phyloP scores from a whole-genome alignment of 2,888 invertebrate species.

The Epistrophe grossulariae region DNA sequence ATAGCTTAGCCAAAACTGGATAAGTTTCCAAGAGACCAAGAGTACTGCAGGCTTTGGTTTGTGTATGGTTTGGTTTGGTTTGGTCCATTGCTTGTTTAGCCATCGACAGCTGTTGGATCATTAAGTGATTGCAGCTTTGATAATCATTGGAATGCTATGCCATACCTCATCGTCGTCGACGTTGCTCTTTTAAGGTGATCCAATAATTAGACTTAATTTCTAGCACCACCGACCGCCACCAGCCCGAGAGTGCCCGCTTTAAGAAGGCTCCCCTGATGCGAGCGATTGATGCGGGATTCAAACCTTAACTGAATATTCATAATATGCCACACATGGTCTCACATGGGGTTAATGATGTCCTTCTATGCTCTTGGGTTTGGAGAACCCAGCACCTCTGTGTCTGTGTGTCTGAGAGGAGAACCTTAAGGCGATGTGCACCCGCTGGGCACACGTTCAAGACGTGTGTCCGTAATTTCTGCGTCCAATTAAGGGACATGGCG shows the following conservation, averaged over 20 bases:
- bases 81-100: constrained; percentile 21
- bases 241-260: constrained; percentile 27
- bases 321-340: constrained; percentile 64
- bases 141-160: constrained; percentile 68
- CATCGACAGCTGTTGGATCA: constrained; percentile 53
- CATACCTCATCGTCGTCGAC: constrained; percentile 61
- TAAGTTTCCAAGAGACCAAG: constrained; percentile 20
- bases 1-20: constrained; percentile 47
- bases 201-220: constrained; percentile 74
- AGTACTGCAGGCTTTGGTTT: neutral
- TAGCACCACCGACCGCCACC: constrained; percentile 32
- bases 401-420: neutral
- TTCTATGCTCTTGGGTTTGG: constrained; percentile 22
- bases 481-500: constrained; percentile 46
- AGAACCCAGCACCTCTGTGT: constrained; percentile 38
- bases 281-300: neutral
- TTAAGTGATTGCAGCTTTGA: constrained; percentile 67
- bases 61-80: neutral
- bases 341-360: constrained; percentile 66
- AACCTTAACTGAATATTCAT: constrained; percentile 67
- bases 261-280: constrained; percentile 14
- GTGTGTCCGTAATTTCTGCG: constrained; percentile 36
- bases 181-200: constrained; percentile 67
- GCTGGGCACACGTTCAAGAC: constrained; percentile 52
- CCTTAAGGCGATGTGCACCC: constrained; percentile 30